Percentiles rank a stretch among this genome's conserved stretches.
Evolutionary conservation across 2,113 vertebrate species (phyloP).

Genomic region (Grantiella picta): DNA sequence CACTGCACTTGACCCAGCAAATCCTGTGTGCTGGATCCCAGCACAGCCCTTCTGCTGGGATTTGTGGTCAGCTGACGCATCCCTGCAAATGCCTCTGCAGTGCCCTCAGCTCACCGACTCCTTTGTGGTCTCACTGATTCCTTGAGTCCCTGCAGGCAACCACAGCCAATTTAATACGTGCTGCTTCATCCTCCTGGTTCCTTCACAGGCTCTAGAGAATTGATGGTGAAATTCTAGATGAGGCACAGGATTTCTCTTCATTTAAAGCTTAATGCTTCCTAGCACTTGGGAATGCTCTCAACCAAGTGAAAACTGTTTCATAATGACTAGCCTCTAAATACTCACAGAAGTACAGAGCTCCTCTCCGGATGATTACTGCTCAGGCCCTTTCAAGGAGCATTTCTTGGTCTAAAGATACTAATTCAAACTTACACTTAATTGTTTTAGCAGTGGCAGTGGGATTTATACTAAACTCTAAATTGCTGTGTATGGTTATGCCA

Average conservation of each 20-base stretch:
- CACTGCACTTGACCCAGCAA: background rate
- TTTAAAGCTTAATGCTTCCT: background rate
- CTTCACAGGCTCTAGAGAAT: background rate
- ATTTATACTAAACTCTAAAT: background rate
- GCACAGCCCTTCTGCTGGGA: fast-evolving
- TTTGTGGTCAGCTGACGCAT: background rate
- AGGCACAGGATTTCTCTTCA: background rate
- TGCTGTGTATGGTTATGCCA: background rate
- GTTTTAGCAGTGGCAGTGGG: background rate
- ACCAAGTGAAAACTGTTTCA: background rate
- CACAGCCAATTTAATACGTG: background rate
- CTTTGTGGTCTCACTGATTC: too few species aligned
- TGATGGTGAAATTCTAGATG: background rate
- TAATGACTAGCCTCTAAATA: background rate
- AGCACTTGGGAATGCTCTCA: background rate
- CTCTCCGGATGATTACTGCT: background rate
- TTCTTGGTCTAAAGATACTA: background rate
- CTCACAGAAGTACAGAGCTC: background rate
- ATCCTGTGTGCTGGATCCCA: background rate
- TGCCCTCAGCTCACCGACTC: background rate
- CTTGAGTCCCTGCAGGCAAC: background rate
- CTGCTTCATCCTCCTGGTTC: background rate
- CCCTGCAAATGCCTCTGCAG: background rate
- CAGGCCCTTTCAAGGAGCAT: background rate
- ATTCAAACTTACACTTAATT: background rate